phyloP scores from a whole-genome alignment of 2,113 vertebrate species.

The Festucalex cinctus region DNA sequence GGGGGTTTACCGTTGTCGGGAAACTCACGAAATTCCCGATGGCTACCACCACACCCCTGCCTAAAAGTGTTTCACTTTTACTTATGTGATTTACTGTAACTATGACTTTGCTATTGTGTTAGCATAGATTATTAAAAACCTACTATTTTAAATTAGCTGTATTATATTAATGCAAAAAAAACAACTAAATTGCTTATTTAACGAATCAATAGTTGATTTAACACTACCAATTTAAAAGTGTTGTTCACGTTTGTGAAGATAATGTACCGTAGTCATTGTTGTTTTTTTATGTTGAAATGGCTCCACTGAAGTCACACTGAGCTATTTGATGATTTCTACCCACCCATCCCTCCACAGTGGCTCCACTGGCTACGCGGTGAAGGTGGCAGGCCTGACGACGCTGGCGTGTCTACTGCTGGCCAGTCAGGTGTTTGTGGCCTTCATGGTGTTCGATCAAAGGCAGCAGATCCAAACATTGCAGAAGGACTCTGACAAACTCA shows the following conservation, averaged over 20 bases:
- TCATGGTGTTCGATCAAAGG: conserved; percentile 81
- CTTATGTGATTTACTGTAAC: not conserved
- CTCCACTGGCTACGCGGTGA: conserved; percentile 59
- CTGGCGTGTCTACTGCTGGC: conserved; percentile 83
- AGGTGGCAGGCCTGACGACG: conserved; percentile 76
- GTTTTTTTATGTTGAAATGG: not conserved
- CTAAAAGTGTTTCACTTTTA: no score
- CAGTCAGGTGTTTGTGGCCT: conserved; percentile 84
- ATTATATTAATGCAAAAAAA: not conserved
- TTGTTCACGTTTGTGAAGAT: not conserved
- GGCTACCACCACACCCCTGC: no score
- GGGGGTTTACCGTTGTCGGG: no score
- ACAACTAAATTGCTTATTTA: not conserved
- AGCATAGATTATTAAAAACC: not conserved
- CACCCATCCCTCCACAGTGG: conserved; percentile 26
- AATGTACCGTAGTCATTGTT: not conserved
- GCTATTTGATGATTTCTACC: not conserved
- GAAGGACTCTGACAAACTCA: conserved; percentile 69
- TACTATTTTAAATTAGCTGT: not conserved
- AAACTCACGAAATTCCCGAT: no score
- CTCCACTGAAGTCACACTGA: not conserved
- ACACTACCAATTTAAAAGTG: not conserved
- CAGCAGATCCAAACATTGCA: conserved; percentile 78
- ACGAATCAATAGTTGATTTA: not conserved
- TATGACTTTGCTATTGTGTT: not conserved